Conservation (phyloP, 2,113 vertebrate species). For the Phasianus colchicus region DNA sequence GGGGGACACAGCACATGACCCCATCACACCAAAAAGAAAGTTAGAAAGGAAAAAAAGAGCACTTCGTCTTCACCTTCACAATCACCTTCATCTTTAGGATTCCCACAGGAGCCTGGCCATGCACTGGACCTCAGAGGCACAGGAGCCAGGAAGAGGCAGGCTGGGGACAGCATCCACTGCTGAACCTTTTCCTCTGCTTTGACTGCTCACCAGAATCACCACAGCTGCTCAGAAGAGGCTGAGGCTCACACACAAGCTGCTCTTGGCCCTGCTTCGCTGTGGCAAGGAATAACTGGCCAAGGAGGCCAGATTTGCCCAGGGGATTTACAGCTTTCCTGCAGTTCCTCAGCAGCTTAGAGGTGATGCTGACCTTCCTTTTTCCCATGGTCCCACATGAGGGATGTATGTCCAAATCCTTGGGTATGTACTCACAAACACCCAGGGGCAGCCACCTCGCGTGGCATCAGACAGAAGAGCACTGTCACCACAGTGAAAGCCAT, state of each 20-base stretch:
- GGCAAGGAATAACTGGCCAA: not conserved
- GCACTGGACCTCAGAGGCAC: accelerated
- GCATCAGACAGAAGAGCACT: not conserved
- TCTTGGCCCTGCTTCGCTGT: not conserved
- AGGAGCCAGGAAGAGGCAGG: not conserved
- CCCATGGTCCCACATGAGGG: not conserved
- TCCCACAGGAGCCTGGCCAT: too few relatives aligned
- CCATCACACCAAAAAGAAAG: accelerated
- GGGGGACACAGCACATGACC: not conserved
- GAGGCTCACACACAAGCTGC: accelerated
- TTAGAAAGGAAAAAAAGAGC: not conserved
- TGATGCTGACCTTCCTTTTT: not conserved
- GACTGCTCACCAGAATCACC: not conserved
- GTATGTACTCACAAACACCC: not conserved
- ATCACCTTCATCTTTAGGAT: not conserved
- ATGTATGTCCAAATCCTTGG: not conserved
- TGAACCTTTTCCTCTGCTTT: not conserved
- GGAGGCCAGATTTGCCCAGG: not conserved
- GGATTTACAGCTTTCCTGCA: not conserved
- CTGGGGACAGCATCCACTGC: not conserved
- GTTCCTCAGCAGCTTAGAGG: not conserved
- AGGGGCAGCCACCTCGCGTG: not conserved
- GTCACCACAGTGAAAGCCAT: not conserved
- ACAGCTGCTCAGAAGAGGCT: not conserved
- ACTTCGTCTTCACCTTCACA: too few relatives aligned